Conservation (phyloP, 2,888 invertebrate genomes). For the Azorinus chamasolen region DNA sequence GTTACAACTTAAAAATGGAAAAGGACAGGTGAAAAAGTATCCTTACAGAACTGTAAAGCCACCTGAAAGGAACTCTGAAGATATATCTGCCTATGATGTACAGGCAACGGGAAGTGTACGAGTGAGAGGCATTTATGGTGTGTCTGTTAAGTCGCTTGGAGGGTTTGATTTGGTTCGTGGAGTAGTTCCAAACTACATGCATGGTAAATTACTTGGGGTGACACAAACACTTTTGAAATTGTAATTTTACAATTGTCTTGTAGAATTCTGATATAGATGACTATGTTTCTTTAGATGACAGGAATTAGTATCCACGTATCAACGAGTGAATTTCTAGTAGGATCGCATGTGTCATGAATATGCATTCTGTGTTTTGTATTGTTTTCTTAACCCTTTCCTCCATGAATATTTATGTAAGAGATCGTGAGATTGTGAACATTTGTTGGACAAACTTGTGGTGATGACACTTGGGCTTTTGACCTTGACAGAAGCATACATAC, state of each 20-base stretch:
- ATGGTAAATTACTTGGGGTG: constrained; percentile 35
- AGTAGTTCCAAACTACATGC: constrained; percentile 35
- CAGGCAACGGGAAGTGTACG: constrained; percentile 6
- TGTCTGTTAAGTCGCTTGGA: constrained; percentile 17
- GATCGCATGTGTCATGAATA: too few relatives aligned
- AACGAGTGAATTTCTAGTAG: too few relatives aligned
- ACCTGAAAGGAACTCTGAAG: neutral
- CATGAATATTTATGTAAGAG: too few relatives aligned
- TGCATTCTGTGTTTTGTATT: too few relatives aligned
- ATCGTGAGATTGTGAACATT: too few relatives aligned
- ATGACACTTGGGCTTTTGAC: too few relatives aligned
- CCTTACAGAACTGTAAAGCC: constrained; percentile 3
- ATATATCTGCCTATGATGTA: neutral
- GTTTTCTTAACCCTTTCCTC: too few relatives aligned
- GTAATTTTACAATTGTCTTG: constrained; percentile 24
- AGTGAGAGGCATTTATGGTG: constrained; percentile 22
- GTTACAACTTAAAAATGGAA: neutral
- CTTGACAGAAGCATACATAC: too few relatives aligned
- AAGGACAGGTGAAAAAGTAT: neutral
- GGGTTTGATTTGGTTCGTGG: constrained; percentile 32
- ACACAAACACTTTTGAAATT: constrained; percentile 3
- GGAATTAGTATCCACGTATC: too few relatives aligned
- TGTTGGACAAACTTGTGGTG: too few relatives aligned
- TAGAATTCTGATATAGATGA: too few relatives aligned
- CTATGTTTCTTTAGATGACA: too few relatives aligned